These are phyloP conservation scores for Orussus abietinus DNA, from an alignment of 1,140 invertebrate species.

Conservation along the genomic window DNA sequence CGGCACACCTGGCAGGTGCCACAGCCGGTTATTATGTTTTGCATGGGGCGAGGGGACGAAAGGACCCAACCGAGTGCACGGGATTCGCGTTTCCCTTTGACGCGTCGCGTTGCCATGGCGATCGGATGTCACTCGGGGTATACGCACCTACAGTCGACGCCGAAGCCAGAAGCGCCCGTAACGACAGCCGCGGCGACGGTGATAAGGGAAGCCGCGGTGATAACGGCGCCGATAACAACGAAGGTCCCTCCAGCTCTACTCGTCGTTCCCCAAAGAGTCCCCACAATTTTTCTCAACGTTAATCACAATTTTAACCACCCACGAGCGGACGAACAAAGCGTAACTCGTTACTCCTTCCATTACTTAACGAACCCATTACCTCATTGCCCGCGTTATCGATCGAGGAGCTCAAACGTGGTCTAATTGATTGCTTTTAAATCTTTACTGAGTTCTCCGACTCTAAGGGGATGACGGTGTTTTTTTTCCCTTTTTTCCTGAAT, in stretches of 20 bases:
- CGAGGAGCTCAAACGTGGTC: background rate
- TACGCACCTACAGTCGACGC: background rate
- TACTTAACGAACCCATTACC: constrained; percentile 23
- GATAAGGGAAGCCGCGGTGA: constrained; percentile 3
- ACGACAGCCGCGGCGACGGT: constrained; percentile 1
- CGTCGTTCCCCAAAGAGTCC: no score
- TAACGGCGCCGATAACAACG: constrained; percentile 4
- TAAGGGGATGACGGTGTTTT: no score
- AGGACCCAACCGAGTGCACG: constrained; percentile 2
- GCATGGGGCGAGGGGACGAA: background rate
- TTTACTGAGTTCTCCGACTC: no score
- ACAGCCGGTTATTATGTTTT: background rate
- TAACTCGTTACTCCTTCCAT: background rate
- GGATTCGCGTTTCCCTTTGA: constrained; percentile 15
- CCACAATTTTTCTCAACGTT: no score
- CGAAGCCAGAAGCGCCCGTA: constrained; percentile 5
- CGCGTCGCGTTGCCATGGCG: constrained; percentile 11
- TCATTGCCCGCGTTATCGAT: background rate
- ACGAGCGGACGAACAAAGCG: constrained; percentile 5
- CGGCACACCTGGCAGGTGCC: background rate
- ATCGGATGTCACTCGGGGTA: constrained; percentile 11
- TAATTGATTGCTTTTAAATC: no score
- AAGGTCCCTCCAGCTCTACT: no score
- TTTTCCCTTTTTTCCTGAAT: no score
- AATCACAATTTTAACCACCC: constrained; percentile 11